Evolutionary conservation across 2,888 invertebrate genomes (phyloP), one percentile per base, ranked within the genome.

Genomic region (Coleophora flavipennella): DNA sequence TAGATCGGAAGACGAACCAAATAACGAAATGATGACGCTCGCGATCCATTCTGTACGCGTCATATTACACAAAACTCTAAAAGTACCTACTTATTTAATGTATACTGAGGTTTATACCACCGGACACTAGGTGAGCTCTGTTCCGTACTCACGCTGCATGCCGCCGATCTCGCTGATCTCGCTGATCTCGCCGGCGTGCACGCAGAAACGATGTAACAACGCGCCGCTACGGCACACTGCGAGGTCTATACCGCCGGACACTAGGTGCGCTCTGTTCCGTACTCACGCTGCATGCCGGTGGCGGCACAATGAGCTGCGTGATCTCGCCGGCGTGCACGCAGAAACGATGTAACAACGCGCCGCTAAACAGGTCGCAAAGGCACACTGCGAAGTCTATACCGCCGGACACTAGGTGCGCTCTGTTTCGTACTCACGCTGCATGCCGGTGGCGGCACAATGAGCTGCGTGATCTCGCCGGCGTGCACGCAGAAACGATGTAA

Each of bases 291-390:
- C 20, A 20, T 4, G 20, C 20, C 20, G 93, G 92, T 0, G 99
- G 99, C 12, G 99, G 98, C 3, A 99, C 96, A 38, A 97, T 85
- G 2, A 99, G 86, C 70, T 97, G 96, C 0, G 95, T 93, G 10
- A 99, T 95, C 81, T 98, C 97, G 0, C 99, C 99, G 1, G 98
- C 99, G 70, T 99, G 99, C 0, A 98, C 97, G 61, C 97, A 97
- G 85, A 99, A 99, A 3, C 96, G 89, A 67, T 99, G 96, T 39
- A 99, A 79, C 29, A 97, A 77, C 1, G 90, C 90, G 2, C 97
- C 97, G 27, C 92, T 92, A 63, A 94, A 94, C 50, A 98, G 83
- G 66, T 99, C 97, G 98, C 98, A 99, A 0, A 99, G 85, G 54
- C 96, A n/a, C n/a, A n/a, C 9, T 8, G 27, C 27, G 80, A 99